Base-by-base conservation (phyloP, 2,888 invertebrate genomes). In the Escarpia spicata region DNA sequence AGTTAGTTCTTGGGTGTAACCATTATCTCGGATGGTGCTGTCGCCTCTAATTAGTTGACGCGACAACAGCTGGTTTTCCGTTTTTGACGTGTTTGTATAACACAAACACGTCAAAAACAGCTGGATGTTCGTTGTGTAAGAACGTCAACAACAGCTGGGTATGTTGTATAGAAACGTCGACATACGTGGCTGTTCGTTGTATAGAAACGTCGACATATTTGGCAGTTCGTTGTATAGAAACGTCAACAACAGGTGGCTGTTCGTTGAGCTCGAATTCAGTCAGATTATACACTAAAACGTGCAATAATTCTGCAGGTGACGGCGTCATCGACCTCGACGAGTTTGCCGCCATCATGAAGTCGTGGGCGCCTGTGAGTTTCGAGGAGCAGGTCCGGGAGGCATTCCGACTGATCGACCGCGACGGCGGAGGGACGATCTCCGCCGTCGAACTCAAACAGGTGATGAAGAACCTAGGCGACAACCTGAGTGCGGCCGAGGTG, bases 251-350 rank as follows among this genome's bases (percentile, higher is more conserved):
- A 45, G 52, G 52, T 52, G 52, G 52, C 9, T 15, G 45, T 45
- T 52, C 15, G 9, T 52, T 52, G 9, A 37, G 1, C 37, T 37
- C 37, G 37, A 37, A 37, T 37, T 0, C 37, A 37, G 37, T 37
- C 37, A 37, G 15, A 10, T 60, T 4, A 60, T 19, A 60, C n/a
- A n/a, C 6, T 75, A 26, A 19, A 15, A 26, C 75, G 75, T 52
- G 37, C 89, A 91, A 37, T 37, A 60, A 37, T 45, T 31, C 9
- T 43, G 37, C 91, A 93, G 93, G 90, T 3, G 93, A 93, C 75
- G 93, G 93, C 44, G 92, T 90, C 75, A 93, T 93, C 37, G 92
- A 93, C 91, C 93, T 93, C 52, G 89, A 92, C 37, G 93, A 93
- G 91, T 93, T 93, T 45, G 90, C 90, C 26, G 92, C 92, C 12